These are phyloP conservation scores for Halcyon chelicuti DNA, from an alignment of 2,797 vertebrate genomes.

Conservation along the genomic window DNA sequence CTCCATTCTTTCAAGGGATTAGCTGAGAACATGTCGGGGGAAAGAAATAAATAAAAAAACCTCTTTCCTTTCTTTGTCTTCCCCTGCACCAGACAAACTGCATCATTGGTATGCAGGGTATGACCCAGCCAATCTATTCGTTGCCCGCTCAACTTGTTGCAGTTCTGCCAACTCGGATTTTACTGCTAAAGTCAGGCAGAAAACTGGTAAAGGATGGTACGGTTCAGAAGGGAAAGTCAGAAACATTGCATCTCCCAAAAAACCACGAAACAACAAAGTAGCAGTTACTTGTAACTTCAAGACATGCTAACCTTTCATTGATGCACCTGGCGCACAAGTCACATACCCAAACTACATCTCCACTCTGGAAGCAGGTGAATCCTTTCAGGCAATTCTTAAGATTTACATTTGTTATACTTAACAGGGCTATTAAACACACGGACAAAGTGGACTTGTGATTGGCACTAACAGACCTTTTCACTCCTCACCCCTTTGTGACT, in stretches of 20 bases:
- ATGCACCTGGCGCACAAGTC: background rate
- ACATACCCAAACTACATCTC: background rate
- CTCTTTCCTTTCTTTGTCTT: background rate
- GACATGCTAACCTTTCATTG: background rate
- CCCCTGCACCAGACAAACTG: background rate
- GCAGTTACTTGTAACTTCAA: background rate
- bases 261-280: background rate
- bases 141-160: background rate
- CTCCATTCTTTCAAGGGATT: background rate
- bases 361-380: background rate
- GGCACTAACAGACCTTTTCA: background rate
- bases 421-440: background rate
- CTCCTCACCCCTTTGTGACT: background rate
- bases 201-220: background rate
- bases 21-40: background rate
- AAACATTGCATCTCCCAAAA: background rate
- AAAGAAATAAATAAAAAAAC: background rate
- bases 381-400: background rate
- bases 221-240: background rate
- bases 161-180: background rate
- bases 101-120: background rate
- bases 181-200: background rate
- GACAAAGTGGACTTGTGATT: background rate
- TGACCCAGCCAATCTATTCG: background rate
- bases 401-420: slow-evolving; percentile 26